Base-by-base conservation (phyloP, 2,888 invertebrate genomes). In the Allophyes oxyacanthae region DNA sequence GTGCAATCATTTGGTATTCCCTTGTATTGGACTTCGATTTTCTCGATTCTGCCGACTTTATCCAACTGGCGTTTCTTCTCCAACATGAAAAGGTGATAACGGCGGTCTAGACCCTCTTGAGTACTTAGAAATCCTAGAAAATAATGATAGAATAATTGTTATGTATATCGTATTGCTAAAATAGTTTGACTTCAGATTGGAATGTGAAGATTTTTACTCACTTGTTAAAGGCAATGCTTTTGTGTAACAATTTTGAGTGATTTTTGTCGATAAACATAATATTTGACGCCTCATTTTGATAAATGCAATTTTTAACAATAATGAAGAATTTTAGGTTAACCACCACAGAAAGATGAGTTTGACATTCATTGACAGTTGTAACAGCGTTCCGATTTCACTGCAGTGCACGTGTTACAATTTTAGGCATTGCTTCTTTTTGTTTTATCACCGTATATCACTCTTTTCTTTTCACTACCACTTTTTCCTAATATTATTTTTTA, bases 11-110 rank as follows among this genome's bases (percentile, higher is more conserved):
- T 96, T 0, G 97, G 97, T 0, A 95, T 82, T 0, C 98, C 98
- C 71, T 95, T 94, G 83, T 97, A 98, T 58, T 95, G 95, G 0
- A 99, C 97, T 88, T 97, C 96, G 52, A 99, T 98, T 93, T 99
- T 99, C 82, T 99, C 98, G 58, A 99, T 94, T 80, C 99, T 95
- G 0, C 98, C 98, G 8, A 99, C 94, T 10, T 95, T 91, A 30
- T 96, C 95, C 40, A 89, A 84, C 84, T 99, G 98, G 0, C 97
- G 94, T 64, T 95, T 95, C 80, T 96, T 95, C 85, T 99, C 99
- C 37, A 96, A 85, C 3, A 95, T 92, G 83, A 99, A 99, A 10
- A 99, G 82, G 46, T 96, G 95, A 87, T 96, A 96, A 52, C 96
- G 95, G 25, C 95, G 91, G 50, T 94, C 91, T 49, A 92, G 88